Conservation (phyloP, 2,113 vertebrate genomes). For the Alligator sinensis region DNA sequence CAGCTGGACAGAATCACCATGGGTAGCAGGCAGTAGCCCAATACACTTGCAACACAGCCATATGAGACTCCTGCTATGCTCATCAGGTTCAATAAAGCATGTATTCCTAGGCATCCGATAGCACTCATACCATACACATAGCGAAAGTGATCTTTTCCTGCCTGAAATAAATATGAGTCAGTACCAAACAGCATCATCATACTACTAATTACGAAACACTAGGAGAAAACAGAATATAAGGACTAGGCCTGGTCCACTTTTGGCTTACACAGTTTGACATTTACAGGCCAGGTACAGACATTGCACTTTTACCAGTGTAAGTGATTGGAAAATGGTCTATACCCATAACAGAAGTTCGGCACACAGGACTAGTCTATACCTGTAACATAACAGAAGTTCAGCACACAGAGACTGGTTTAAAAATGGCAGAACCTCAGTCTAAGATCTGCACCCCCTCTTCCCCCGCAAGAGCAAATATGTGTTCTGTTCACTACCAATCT, state of each 20-base stretch:
- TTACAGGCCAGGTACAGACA: too few relatives aligned
- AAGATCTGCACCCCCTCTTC: too few relatives aligned
- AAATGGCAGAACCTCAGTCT: too few relatives aligned
- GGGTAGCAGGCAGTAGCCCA: constrained; percentile 90
- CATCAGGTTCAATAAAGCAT: constrained; percentile 88
- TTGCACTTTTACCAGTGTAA: too few relatives aligned
- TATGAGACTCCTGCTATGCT: constrained; percentile 80
- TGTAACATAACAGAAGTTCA: too few relatives aligned
- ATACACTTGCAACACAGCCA: constrained; percentile 89
- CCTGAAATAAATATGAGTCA: constrained; percentile 74
- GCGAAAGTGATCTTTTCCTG: constrained; percentile 90
- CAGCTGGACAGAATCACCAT: constrained; percentile 87
- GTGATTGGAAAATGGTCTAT: too few relatives aligned
- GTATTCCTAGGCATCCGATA: constrained; percentile 84
- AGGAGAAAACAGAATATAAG: neutral
- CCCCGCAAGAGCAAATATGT: too few relatives aligned
- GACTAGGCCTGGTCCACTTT: neutral
- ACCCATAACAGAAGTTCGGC: too few relatives aligned
- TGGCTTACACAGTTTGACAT: neutral
- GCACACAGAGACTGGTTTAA: too few relatives aligned
- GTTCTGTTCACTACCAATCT: too few relatives aligned
- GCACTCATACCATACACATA: constrained; percentile 89
- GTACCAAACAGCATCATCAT: neutral
- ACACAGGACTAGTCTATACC: too few relatives aligned
- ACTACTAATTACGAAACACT: neutral